Evolutionary conservation across 2,888 invertebrate species (phyloP), one percentile per base, ranked within the genome.

Genomic region (Drosophila formosana): DNA sequence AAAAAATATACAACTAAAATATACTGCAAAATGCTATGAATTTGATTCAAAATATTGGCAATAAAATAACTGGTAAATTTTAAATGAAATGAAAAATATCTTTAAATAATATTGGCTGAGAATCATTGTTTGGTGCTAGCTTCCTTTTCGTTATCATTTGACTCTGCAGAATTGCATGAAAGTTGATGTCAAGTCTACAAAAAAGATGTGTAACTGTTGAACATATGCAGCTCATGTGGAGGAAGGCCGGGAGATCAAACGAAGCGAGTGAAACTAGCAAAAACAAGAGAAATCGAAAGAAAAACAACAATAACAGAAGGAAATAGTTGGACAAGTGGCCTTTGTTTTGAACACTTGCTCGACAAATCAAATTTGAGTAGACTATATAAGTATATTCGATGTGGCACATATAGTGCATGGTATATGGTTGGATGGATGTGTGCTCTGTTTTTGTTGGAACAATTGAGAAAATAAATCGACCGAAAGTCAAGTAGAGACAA

Each of bases 401-500:
- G 45, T 13, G 18, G 32, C 8, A 32, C 32, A 28, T 47, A 34
- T n/a, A n/a, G n/a, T n/a, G n/a, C 4, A 34, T 11, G 13, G 11
- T 28, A 62, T 37, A 61, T 66, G 26, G 47, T 45, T 51, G 30
- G n/a, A 23, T 55, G 43, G 4, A 34, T 61, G 39, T 78, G 56
- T 82, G 78, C 70, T 64, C 66, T 86, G 86, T 84, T 87, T 80
- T 78, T 84, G 85, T 61, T 75, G 66, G 82, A 85, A 87, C 82
- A 85, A 85, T 85, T 85, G 88, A 69, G 74, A 82, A 76, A 85
- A 87, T 75, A 85, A 82, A 85, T 82, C 78, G 85, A 80, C 70
- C 80, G 80, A 87, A 74, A 86, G 85, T 87, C 85, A 86, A 86
- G 85, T 87, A 51, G 57, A 75, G 60, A 86, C 85, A 86, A 86